Conservation (phyloP, 2,797 vertebrate genomes). For the Philypnodon macrostomus region DNA sequence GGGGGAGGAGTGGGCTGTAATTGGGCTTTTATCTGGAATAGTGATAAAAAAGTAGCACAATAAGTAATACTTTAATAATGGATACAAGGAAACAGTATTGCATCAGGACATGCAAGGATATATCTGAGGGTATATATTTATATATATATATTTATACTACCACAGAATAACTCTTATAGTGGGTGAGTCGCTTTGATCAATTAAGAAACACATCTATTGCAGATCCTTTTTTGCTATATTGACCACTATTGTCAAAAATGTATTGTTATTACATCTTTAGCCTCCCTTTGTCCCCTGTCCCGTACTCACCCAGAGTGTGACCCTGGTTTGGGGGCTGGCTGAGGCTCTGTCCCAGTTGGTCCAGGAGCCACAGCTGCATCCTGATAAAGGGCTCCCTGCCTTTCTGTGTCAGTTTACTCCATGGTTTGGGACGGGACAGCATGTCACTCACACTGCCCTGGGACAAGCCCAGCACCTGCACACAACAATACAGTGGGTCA, state of each 20-base stretch:
- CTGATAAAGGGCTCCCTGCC: slow-evolving; percentile 97
- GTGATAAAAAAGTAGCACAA: background rate
- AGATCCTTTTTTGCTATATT: too few species aligned
- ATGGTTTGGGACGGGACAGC: slow-evolving; percentile 95
- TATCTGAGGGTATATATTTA: too few species aligned
- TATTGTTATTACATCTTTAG: too few species aligned
- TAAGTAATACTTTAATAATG: too few species aligned
- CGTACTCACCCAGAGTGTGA: slow-evolving; percentile 67
- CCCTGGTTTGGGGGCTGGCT: slow-evolving; percentile 73
- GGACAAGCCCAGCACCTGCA: slow-evolving; percentile 93
- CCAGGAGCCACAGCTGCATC: slow-evolving; percentile 97
- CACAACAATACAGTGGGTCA: background rate
- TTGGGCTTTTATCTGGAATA: slow-evolving; percentile 80
- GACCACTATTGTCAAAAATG: too few species aligned
- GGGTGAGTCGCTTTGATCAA: too few species aligned
- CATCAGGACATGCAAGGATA: too few species aligned
- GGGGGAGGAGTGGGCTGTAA: slow-evolving; percentile 82
- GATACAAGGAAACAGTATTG: too few species aligned
- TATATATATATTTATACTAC: too few species aligned
- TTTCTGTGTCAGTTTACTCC: slow-evolving; percentile 98
- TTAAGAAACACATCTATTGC: too few species aligned
- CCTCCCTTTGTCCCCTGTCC: too few species aligned
- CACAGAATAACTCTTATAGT: too few species aligned
- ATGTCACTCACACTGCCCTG: slow-evolving; percentile 99
- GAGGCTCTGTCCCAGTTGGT: slow-evolving; percentile 89